phyloP scores from a whole-genome alignment of 2,888 invertebrate genomes.

The Sesia apiformis region DNA sequence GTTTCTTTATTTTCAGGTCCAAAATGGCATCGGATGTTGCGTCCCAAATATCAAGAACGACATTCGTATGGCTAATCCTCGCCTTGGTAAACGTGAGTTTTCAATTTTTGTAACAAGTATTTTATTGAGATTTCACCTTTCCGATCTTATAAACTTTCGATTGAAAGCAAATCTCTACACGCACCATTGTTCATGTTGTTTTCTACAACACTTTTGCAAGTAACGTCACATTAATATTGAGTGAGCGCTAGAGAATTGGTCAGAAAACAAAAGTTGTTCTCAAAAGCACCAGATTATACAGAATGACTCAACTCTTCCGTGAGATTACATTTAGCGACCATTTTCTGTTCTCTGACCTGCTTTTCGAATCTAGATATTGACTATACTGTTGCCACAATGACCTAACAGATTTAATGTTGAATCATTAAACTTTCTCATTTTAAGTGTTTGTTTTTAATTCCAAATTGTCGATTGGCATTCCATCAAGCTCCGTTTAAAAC shows the following conservation, averaged over 20 bases:
- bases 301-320: background rate
- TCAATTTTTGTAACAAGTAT: background rate
- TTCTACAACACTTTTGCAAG: background rate
- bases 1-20: constrained; percentile 37
- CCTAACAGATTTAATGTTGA: background rate
- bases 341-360: background rate
- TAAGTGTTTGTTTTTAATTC: background rate
- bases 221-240: background rate
- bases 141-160: background rate
- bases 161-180: background rate
- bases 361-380: background rate
- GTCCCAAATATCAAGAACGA: constrained; percentile 54
- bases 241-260: background rate
- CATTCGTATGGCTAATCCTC: constrained; percentile 54
- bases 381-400: background rate
- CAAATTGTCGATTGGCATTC: constrained; percentile 14
- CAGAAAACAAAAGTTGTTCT: background rate
- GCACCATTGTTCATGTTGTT: background rate
- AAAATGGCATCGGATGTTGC: constrained; percentile 61
- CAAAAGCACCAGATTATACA: background rate
- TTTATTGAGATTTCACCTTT: background rate
- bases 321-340: background rate
- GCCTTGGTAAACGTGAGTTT: constrained; percentile 62
- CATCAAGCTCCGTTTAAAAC: constrained; percentile 40
- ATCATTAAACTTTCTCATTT: background rate